Percentiles rank a stretch among this genome's conserved stretches.
Evolutionary conservation across 1,140 invertebrate species (phyloP).

Genomic region (Euwallacea fornicatus): DNA sequence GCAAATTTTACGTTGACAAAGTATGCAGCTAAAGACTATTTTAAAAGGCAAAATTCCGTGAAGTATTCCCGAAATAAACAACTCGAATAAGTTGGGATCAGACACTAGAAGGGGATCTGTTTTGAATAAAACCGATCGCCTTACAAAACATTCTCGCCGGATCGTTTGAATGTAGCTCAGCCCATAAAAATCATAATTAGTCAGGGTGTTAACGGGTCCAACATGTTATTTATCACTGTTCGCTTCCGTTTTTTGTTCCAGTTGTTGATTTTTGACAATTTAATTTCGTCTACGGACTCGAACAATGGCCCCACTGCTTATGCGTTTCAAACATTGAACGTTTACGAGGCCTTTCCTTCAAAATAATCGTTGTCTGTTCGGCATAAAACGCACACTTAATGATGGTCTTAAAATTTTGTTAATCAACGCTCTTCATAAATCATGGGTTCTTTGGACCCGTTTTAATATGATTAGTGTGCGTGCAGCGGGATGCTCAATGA

Average conservation of each 20-base stretch:
- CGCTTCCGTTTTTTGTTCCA: constrained; percentile 6
- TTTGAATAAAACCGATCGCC: too few species aligned
- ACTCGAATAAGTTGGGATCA: too few species aligned
- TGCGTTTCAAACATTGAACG: background rate
- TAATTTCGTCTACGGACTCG: background rate
- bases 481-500: too few species aligned
- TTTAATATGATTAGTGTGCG: too few species aligned
- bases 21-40: background rate
- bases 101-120: too few species aligned
- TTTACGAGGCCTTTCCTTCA: background rate
- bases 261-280: constrained; percentile 7
- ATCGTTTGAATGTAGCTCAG: background rate
- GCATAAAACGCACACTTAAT: background rate
- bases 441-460: too few species aligned
- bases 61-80: too few species aligned
- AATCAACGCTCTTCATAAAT: too few species aligned
- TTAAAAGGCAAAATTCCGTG: background rate
- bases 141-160: background rate
- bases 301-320: constrained; percentile 1
- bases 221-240: constrained; percentile 1
- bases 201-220: background rate
- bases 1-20: too few species aligned
- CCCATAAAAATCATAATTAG: constrained; percentile 7
- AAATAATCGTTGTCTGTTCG: background rate
- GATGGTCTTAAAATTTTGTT: background rate